Conservation (phyloP, 2,797 vertebrate genomes). For the Acanthurus tractus region DNA sequence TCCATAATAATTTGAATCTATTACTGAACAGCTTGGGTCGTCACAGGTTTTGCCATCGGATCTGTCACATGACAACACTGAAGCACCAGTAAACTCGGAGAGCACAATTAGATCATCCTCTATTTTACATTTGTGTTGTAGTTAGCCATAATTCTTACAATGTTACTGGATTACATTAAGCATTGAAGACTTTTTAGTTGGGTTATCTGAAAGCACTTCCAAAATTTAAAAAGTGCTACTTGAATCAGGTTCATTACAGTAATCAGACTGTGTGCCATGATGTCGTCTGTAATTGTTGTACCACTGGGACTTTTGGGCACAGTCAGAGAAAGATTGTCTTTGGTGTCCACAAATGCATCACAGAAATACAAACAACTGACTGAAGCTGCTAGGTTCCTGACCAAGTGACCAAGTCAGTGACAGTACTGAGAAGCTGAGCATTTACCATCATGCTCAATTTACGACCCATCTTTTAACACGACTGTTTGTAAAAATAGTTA, state of each 20-base stretch:
- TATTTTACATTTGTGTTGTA: background rate
- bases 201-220: conserved; percentile 1
- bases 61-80: background rate
- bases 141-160: conserved; percentile 9
- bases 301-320: conserved; percentile 1
- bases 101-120: background rate
- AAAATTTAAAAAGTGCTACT: background rate
- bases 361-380: conserved; percentile 14
- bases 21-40: no score
- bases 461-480: background rate
- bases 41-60: background rate
- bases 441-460: background rate
- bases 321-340: conserved; percentile 37
- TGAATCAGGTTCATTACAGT: conserved; percentile 3
- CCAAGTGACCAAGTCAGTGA: background rate
- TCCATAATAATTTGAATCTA: background rate
- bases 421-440: background rate
- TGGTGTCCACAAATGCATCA: conserved; percentile 54
- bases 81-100: background rate
- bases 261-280: background rate
- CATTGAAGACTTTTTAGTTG: background rate
- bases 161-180: background rate
- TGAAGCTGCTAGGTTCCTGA: background rate
- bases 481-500: conserved; percentile 3
- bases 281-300: background rate